phyloP scores from a whole-genome alignment of 2,888 invertebrate genomes.

The Melanostoma scalare region DNA sequence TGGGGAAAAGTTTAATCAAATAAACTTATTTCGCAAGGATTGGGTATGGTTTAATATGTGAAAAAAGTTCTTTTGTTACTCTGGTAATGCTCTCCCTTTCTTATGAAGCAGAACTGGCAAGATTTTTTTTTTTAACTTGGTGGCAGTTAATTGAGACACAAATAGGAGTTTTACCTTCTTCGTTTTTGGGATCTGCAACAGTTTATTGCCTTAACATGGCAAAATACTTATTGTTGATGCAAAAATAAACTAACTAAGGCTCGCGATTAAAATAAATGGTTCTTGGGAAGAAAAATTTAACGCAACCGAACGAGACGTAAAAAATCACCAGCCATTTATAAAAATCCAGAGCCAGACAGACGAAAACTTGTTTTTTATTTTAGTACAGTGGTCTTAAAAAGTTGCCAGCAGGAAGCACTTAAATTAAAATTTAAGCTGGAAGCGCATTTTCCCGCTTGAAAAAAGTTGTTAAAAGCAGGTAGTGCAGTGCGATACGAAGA shows the following conservation, averaged over 20 bases:
- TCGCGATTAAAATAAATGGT: constrained; percentile 57
- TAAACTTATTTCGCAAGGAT: constrained; percentile 32
- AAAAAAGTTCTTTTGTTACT: constrained; percentile 65
- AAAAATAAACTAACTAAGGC: constrained; percentile 35
- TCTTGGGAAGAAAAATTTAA: constrained; percentile 55
- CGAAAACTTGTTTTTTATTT: constrained; percentile 65
- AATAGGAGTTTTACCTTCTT: constrained; percentile 62
- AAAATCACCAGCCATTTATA: constrained; percentile 72
- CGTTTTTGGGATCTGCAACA: constrained; percentile 17
- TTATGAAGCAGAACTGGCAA: constrained; percentile 40
- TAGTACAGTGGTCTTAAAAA: constrained; percentile 51
- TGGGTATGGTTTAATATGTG: constrained; percentile 1
- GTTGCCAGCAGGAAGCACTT: constrained; percentile 28
- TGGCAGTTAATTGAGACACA: constrained; percentile 11
- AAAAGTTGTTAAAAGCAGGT: background rate
- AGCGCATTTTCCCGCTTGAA: background rate
- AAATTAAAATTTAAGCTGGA: constrained; percentile 16
- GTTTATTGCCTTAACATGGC: constrained; percentile 61
- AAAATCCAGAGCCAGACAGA: constrained; percentile 54
- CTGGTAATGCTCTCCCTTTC: constrained; percentile 67
- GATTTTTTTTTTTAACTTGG: constrained; percentile 29
- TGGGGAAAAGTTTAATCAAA: background rate
- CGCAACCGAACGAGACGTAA: constrained; percentile 65
- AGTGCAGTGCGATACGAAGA: background rate
- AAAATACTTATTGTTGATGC: constrained; percentile 40